These are phyloP conservation scores for Erebia palarica DNA, from an alignment of 2,888 invertebrate genomes.

Conservation along the genomic window DNA sequence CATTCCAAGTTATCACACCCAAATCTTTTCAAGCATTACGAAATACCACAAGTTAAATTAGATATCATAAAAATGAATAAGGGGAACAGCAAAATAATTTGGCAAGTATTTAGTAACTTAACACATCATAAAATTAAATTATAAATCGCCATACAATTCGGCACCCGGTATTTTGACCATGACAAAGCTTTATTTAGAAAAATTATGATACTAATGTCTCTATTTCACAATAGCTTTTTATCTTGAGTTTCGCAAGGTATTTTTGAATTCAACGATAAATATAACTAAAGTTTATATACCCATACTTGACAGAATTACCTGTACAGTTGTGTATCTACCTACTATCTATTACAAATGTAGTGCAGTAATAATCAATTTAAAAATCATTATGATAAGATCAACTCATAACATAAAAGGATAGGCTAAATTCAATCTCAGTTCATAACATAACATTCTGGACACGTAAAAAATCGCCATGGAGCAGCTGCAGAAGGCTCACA, in stretches of 20 bases:
- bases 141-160: slow-evolving; percentile 37
- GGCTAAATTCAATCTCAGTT: slow-evolving; percentile 5
- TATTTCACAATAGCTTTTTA: not conserved
- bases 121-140: slow-evolving; percentile 43
- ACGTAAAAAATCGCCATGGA: too few species aligned
- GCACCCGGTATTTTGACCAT: slow-evolving; percentile 26
- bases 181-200: not conserved
- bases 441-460: not conserved
- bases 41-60: slow-evolving; percentile 53
- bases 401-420: not conserved
- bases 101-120: slow-evolving; percentile 44
- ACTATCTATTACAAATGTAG: not conserved
- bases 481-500: too few species aligned
- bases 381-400: not conserved
- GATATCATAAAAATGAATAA: slow-evolving; percentile 45
- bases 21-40: slow-evolving; percentile 32
- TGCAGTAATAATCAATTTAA: not conserved
- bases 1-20: slow-evolving; percentile 31
- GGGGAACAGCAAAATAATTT: slow-evolving; percentile 43
- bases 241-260: not conserved
- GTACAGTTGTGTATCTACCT: too few species aligned
- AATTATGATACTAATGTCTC: not conserved
- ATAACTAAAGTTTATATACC: not conserved
- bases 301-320: not conserved
- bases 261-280: too few species aligned